Conservation (phyloP, 2,113 vertebrate species). For the Macquaria australasica region DNA sequence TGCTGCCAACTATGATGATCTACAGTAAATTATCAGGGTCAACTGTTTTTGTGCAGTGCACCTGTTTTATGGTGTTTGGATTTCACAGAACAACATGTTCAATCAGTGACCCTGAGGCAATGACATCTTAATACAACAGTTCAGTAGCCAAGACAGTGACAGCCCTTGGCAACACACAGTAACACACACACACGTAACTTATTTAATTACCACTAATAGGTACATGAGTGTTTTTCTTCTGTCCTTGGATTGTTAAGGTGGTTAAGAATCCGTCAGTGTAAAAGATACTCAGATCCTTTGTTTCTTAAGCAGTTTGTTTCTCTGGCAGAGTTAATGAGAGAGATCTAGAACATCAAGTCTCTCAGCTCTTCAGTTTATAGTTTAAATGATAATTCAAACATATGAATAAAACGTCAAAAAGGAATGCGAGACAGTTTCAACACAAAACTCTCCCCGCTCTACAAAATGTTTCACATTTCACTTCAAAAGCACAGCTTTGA, state of each 20-base stretch:
- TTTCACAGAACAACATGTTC: slow-evolving; percentile 36
- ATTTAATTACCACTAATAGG: slow-evolving; percentile 11
- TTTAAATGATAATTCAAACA: neutral
- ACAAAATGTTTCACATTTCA: neutral
- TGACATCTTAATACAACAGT: slow-evolving; percentile 38
- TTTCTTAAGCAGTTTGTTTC: neutral
- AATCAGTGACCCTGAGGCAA: slow-evolving; percentile 48
- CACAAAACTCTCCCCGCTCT: neutral
- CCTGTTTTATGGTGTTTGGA: slow-evolving; percentile 10
- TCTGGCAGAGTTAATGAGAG: neutral
- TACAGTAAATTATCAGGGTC: slow-evolving; percentile 1
- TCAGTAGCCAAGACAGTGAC: slow-evolving; percentile 2
- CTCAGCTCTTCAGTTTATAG: neutral
- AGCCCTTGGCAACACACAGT: neutral
- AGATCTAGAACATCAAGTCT: neutral
- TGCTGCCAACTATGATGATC: neutral
- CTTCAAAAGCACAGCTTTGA: neutral
- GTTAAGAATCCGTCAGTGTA: neutral
- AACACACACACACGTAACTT: no score
- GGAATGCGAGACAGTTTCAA: neutral
- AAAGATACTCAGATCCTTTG: neutral
- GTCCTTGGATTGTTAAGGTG: neutral
- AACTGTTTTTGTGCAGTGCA: neutral
- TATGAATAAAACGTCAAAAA: neutral
- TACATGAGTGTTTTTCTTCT: neutral